Conservation (phyloP, 2,113 vertebrate species). For the Mesocricetus auratus region DNA sequence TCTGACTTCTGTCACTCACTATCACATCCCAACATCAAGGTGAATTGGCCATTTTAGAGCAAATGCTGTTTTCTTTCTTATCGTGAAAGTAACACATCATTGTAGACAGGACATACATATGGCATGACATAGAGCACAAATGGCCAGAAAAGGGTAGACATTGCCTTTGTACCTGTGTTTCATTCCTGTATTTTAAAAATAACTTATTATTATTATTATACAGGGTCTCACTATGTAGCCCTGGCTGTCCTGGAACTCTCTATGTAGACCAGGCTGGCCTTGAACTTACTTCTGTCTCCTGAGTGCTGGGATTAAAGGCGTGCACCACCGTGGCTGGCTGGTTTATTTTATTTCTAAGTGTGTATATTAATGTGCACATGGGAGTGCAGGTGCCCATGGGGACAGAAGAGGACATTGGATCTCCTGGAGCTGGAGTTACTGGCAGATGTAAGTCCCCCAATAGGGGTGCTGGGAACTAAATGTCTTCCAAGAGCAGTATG, state of each 20-base stretch:
- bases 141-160: conserved; percentile 2
- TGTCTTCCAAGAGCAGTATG: neutral
- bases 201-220: neutral
- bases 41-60: neutral
- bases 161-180: neutral
- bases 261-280: neutral
- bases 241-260: neutral
- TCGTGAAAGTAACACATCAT: neutral
- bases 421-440: neutral
- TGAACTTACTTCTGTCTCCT: neutral
- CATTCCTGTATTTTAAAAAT: neutral
- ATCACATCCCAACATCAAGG: neutral
- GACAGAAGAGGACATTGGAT: neutral
- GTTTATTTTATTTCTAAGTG: neutral
- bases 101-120: neutral
- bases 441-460: too few relatives aligned
- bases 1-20: neutral
- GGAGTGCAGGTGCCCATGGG: too few relatives aligned
- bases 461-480: neutral
- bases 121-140: neutral
- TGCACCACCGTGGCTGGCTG: neutral
- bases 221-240: neutral
- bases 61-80: neutral
- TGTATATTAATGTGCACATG: neutral
- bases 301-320: neutral